Evolutionary conservation across 1,140 invertebrate genomes (phyloP), one percentile per base, ranked within the genome.

Genomic region (Hylyphantes graminicola): DNA sequence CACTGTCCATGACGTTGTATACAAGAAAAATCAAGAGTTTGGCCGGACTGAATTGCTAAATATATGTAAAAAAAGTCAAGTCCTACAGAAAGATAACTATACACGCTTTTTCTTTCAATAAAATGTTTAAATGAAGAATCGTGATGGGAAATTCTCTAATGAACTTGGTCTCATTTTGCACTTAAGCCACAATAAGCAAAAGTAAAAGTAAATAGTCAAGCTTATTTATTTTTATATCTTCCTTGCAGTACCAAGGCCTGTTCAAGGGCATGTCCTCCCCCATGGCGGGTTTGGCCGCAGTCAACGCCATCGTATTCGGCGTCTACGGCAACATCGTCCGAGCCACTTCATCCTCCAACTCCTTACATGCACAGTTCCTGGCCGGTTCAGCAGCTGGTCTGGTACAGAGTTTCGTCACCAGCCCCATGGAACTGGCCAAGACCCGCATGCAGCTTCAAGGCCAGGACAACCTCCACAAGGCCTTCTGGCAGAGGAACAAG

Each of bases 271-370:
- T 98, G 87, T 92, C 93, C 3, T 96, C 95, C 48, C 97, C 97
- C 8, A 91, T 98, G 88, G 93, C 93, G 15, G 95, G 96, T 10
- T 93, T 98, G 8, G 94, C 95, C 13, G 90, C 93, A 7, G 93
- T 98, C 5, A 98, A 98, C 89, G 96, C 96, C 2, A 93, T 98
- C 54, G 93, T 97, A 3, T 98, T 98, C 88, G 96, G 97, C 2
- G 93, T 96, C 5, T 96, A 98, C 87, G 95, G 95, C 21, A 93
- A 94, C 84, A 92, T 93, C 0, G 93, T 93, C 81, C 91, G 93
- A 83, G 88, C 90, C 1, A 86, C 94, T n/a, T 87, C 90, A 0
- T 90, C 95, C 73, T 50, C 19, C 12, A 19, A 21, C 9, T 87
- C 93, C 0, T 87, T 96, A 10, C 87, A 87, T 48, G 91, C 92